Evolutionary conservation across 2,797 vertebrate species (phyloP), one percentile per base, ranked within the genome.

Genomic region (Carapus acus): DNA sequence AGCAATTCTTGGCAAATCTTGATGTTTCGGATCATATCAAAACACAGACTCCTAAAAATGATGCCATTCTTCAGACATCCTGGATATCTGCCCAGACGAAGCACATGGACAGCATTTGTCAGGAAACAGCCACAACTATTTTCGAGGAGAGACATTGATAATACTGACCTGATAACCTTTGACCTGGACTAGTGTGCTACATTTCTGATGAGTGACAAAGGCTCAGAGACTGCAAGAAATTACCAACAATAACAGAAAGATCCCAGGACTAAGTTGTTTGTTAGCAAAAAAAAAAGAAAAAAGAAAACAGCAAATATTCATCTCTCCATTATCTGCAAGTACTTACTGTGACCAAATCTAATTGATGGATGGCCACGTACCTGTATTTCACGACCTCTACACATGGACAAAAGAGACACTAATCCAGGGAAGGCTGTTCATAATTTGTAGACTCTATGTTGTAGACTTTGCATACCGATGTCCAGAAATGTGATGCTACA

Each of bases 141-240:
- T 82, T 86, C 79, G 83, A 85, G 84, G 76, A 62, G 58, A 63
- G 46, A 58, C 62, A 58, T 42, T 4, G 79, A 83, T 82, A 84
- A 86, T 67, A 70, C 17, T 37, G 71, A 57, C 69, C 73, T 4
- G 67, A 80, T 78, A 80, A 77, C 76, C 78, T 62, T 58, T 54
- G 71, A 64, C 67, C 54, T 23, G 21, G 53, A 58, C 71, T 29
- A 13, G 59, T 33, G 54, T 52, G 24, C 43, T 50, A 47, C 66
- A 58, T 60, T 72, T 65, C 67, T 71, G 78, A 77, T 58, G 58
- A 60, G 53, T 12, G 54, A 39, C 69, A 58, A 42, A 44, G 46
- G 37, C 57, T 54, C 57, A 42, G 44, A 47, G 65, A 50, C 62
- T 71, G 52, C 67, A 42, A 38, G 29, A 16, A 19, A 67, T 69